Evolutionary conservation across 2,888 invertebrate genomes (phyloP), one percentile per base, ranked within the genome.

Genomic region (Scotopteryx bipunctaria): DNA sequence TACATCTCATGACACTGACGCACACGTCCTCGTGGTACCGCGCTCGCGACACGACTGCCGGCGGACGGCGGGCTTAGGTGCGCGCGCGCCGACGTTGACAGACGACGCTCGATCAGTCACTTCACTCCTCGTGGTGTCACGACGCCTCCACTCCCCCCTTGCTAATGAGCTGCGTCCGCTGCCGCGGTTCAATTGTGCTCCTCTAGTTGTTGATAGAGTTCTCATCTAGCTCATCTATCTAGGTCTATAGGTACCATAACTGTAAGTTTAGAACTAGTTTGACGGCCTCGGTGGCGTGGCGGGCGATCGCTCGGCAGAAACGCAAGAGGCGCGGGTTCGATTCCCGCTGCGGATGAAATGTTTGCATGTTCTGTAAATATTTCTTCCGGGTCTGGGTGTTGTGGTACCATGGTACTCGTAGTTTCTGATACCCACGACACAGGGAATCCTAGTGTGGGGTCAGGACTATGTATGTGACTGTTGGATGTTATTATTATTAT

Each of bases 121-220:
- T 83, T 87, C 86, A 85, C 85, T 83, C 85, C 80, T 80, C 79
- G 79, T 73, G 78, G 76, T 76, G 82, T 81, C 81, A 81, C 80
- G 74, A 81, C 54, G 56, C 64, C 63, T 62, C 69, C 64, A 65
- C 67, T 65, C 68, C 64, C 71, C 71, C 66, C 64, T 61, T 71
- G 75, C 79, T 87, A 87, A 87, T 82, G 86, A 86, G 82, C 76
- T 76, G 78, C 80, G 80, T 84, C 84, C 83, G 73, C 78, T 36
- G 52, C 41, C 52, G 51, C 64, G 67, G 46, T 55, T 59, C 62
- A 56, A 57, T 62, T 59, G 57, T 54, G 31, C 35, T 44, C 40
- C 31, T 48, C 54, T 32, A 48, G 31, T 54, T 48, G 54, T 45
- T 54, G 47, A 53, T 44, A 54, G 48, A 54, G 41, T 35, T 19